Evolutionary conservation across 2,888 invertebrate species (phyloP), one percentile per base, ranked within the genome.

Genomic region (Clistopyga incitator): DNA sequence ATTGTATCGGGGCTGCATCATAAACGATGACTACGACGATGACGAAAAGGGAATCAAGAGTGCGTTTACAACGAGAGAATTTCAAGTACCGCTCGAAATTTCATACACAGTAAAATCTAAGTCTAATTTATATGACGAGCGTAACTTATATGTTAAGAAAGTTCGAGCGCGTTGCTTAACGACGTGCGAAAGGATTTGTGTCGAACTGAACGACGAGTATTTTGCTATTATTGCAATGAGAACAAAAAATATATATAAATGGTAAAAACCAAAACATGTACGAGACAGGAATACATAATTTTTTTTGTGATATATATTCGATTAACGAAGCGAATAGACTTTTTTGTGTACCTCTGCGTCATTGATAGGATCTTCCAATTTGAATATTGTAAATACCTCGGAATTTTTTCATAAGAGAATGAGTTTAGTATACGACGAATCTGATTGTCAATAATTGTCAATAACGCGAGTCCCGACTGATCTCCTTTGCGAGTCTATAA

Each of bases 341-440:
- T 79, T 74, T 67, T 42, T 65, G 84, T 83, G 75, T 78, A 86
- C 68, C 77, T 61, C 20, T 82, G 78, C 81, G 71, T 86, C 86
- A 87, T 86, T 84, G 84, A 81, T 85, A 88, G 84, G 75, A 83
- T 81, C 72, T 85, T 83, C 81, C 85, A 81, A 78, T 78, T 81
- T 81, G 61, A 81, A 65, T 50, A 70, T 38, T 85, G 85, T 85
- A 82, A 83, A 85, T 80, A 84, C 59, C 47, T 68, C 61, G 45
- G 61, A 18, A 61, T 82, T 78, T 78, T 83, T 83, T 83, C 82
- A 67, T 76, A 71, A 79, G 45, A 75, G 52, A 75, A 59, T 65
- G 54, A 42, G n/a, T 56, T 79, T 76, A 79, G 80, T 83, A 72
- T 83, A 83, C 80, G 83, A 77, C 38, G 67, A 70, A 79, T 79